A percentile compares a stretch with the other conserved stretches of the same genome.
phyloP scores from a whole-genome alignment of 2,888 invertebrate species.

The Trichopria drosophilae region DNA sequence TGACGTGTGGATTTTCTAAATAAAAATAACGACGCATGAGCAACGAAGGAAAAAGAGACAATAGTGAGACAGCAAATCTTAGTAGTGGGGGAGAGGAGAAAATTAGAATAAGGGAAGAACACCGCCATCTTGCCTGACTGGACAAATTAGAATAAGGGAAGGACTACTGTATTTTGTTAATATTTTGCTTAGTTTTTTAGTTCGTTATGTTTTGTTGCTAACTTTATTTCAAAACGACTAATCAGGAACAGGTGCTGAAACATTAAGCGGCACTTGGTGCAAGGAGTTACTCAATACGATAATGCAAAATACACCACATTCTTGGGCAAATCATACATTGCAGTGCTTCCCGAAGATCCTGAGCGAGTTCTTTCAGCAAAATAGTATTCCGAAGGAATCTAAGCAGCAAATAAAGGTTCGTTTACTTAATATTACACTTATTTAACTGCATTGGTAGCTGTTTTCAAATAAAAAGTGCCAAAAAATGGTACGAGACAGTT shows the following conservation, averaged over 20 bases:
- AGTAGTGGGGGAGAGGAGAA: too few relatives aligned
- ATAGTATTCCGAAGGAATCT: conserved; percentile 83
- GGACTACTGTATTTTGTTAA: too few relatives aligned
- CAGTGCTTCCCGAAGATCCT: conserved; percentile 89
- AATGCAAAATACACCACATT: conserved; percentile 92
- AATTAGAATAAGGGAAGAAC: too few relatives aligned
- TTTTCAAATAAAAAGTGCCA: too few relatives aligned
- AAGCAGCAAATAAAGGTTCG: conserved; percentile 79
- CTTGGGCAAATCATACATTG: conserved; percentile 91
- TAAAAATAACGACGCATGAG: too few relatives aligned
- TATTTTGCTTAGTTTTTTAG: conserved; percentile 6
- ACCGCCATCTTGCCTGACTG: too few relatives aligned
- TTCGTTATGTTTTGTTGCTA: conserved; percentile 8
- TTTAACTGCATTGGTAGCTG: neutral
- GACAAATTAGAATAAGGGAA: too few relatives aligned
- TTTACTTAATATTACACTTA: neutral
- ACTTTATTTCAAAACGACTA: too few relatives aligned
- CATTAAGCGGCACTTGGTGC: conserved; percentile 76
- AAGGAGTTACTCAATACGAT: conserved; percentile 87
- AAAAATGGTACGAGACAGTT: too few relatives aligned
- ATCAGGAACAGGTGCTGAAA: conserved; percentile 61
- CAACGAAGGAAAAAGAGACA: too few relatives aligned
- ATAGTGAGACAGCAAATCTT: too few relatives aligned
- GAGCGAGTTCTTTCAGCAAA: conserved; percentile 85
- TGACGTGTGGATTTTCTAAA: too few relatives aligned